Evolutionary conservation across 2,888 invertebrate genomes (phyloP), one percentile per base, ranked within the genome.

Genomic region (Phasia obesa): DNA sequence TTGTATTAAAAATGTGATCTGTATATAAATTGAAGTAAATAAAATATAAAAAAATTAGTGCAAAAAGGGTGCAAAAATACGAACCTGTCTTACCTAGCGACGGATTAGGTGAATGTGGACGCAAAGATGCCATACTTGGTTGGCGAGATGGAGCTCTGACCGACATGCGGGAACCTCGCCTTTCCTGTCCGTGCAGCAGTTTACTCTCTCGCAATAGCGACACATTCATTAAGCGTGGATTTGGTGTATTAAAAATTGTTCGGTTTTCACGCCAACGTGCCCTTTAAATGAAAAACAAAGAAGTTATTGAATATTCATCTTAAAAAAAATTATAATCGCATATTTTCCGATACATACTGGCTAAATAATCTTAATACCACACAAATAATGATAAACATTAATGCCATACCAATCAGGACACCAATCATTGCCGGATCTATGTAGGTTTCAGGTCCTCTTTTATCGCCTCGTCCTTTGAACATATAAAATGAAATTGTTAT

Each of bases 321-420:
- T 35, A 23, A 13, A 35, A 21, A n/a, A 47, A 67, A 21, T n/a
- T 49, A 55, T 57, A 15, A 15, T 62, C 7, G 38, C 27, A 21
- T 42, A 55, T 19, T 27, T 49, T 60, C 35, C 31, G 35, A 76
- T 89, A 93, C 94, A 93, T 93, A 97, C 97, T 95, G 97, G 95
- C 97, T 97, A 92, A 98, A 98, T 87, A 97, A 94, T 88, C 97
- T 94, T 83, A 98, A 94, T 62, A 97, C 97, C 87, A 97, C 96
- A 92, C 97, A 97, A 89, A 98, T 96, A 91, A 97, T 97, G 91
- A 97, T 94, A 92, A 97, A 97, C 97, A 97, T 98, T 86, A 97
- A 94, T 85, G 95, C 96, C 96, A 97, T 97, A 75, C 95, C 97
- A 84, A 96, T 96, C 86, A 97, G 93, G 69, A 97, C 95, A 70